Base-by-base conservation (phyloP, 2,797 vertebrate genomes). In the Percopsis omiscomaycus region DNA sequence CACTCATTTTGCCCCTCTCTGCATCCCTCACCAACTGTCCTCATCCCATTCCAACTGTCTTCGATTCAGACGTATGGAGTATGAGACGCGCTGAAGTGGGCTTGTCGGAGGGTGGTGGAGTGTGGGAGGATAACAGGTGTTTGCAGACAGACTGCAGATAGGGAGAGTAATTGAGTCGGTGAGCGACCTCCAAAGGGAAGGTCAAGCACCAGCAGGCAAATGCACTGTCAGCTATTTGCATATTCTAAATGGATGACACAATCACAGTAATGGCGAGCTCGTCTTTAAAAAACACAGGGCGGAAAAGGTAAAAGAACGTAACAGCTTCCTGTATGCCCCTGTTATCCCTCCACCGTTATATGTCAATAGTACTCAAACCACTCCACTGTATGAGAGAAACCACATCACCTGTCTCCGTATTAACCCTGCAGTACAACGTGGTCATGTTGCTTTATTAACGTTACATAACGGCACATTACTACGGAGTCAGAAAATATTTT, bases 191-290 rank as follows among this genome's bases (percentile, higher is more conserved):
- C 88, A 84, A 85, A 86, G 84, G 82, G 91, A 93, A 94, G 93
- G 92, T 93, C 90, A 88, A 90, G 91, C 88, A 89, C 89, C 92
- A 92, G 92, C 91, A 92, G 92, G 91, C 91, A 90, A 91, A 91
- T 90, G 92, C 92, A 90, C 89, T 78, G 89, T 93, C 92, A 93
- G 92, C 92, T 55, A 89, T 92, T 92, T 93, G 89, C 91, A 93
- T 92, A 92, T 92, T 92, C 85, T 90, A 90, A 92, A 92, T 89
- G 84, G 89, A 89, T 80, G 86, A 84, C 87, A 88, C 84, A 81
- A 84, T 89, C 54, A 72, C 81, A 59, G 87, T 86, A 88, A 91
- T 87, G 89, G 89, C 83, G 78, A 84, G 80, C 64, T 73, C 59
- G 60, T 64, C 69, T 70, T 69, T 61, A 69, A 83, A 80, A 85